phyloP scores from a whole-genome alignment of 2,888 invertebrate genomes.

The Scaptomyza flava region DNA sequence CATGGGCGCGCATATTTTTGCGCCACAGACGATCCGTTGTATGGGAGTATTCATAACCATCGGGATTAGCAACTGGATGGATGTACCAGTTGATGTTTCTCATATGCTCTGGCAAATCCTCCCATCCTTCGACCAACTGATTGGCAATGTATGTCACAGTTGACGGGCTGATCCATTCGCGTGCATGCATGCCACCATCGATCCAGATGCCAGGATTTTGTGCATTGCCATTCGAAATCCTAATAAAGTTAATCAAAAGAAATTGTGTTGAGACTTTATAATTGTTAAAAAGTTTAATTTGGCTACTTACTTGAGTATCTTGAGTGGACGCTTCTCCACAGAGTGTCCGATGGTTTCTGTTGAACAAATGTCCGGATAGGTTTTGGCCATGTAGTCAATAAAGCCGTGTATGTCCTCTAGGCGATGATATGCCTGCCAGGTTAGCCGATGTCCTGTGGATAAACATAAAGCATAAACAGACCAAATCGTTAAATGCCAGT shows the following conservation, averaged over 20 bases:
- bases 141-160: constrained; percentile 91
- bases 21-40: constrained; percentile 93
- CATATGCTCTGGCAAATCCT: constrained; percentile 87
- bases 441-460: constrained; percentile 85
- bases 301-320: constrained; percentile 85
- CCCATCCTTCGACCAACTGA: constrained; percentile 88
- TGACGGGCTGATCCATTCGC: constrained; percentile 95
- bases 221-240: constrained; percentile 89
- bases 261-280: background rate
- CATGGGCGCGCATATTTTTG: constrained; percentile 88
- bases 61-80: constrained; percentile 91
- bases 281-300: background rate
- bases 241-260: constrained; percentile 53
- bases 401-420: constrained; percentile 89
- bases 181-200: constrained; percentile 92
- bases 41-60: constrained; percentile 95
- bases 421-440: constrained; percentile 92
- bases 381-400: constrained; percentile 89
- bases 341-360: constrained; percentile 90
- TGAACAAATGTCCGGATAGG: constrained; percentile 90
- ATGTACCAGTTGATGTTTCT: constrained; percentile 93
- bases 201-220: constrained; percentile 89
- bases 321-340: constrained; percentile 90
- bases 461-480: background rate
- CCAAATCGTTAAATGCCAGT: background rate